Base-by-base conservation (phyloP, 2,797 vertebrate genomes). In the Thamnophis elegans region DNA sequence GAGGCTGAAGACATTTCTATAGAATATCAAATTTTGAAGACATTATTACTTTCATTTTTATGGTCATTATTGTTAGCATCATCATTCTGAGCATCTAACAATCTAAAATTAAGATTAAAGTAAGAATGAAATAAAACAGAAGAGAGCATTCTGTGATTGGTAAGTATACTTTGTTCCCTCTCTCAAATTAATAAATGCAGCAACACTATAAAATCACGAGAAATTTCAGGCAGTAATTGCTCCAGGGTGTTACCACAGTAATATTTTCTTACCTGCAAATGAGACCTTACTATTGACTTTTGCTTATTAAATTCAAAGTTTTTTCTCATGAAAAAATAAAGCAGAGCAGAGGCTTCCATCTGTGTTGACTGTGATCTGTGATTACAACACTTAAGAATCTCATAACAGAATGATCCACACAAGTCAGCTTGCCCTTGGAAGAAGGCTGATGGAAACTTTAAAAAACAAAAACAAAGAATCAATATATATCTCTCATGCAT, bases 231-330 rank as follows among this genome's bases (percentile, higher is more conserved):
- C n/a, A 88, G 93, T 1, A 22, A 42, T 25, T 62, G 92, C 86
- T 53, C 60, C 90, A 68, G 3, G 5, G 1, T 3, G 32, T 92
- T 88, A 91, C 68, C 91, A 91, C 18, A 0, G 1, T 36, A 91
- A 89, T 94, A 90, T 93, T 91, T 22, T 92, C 98, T 96, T 95
- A 99, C 99, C 98, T 99, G 99, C 93, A 99, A 98, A 96, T 99
- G 99, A 58, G 99, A 99, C 94, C 99, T 98, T 85, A 99, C 99
- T 91, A 99, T 99, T 59, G 98, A 99, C 94, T 98, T 99, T 94
- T 99, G 99, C 96, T 99, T 99, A 93, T 99, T 99, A 96, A 99
- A 99, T 96, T 99, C 99, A 97, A 99, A 99, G 96, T 99, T 99
- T 96, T 98, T 99, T 94, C 99, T 98, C 99, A 99, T 99, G 98